Conservation (phyloP, 2,888 invertebrate species). For the Dysmachus trigonus region DNA sequence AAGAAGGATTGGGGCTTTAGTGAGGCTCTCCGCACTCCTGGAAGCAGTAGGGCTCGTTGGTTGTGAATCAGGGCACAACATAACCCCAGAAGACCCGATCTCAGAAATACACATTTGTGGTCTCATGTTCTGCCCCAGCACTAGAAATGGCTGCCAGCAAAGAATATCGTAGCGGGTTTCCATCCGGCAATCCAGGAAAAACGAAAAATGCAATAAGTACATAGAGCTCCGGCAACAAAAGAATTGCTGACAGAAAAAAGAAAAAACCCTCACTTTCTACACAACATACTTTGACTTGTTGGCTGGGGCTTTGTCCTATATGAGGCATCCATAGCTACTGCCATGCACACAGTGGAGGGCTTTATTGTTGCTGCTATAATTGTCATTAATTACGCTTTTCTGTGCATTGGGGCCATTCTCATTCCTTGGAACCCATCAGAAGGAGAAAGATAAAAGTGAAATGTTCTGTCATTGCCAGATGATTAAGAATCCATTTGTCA, state of each 20-base stretch:
- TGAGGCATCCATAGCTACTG: not conserved
- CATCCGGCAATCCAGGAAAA: not conserved
- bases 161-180: not conserved
- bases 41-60: not conserved
- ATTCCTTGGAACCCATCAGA: not conserved
- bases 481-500: no score
- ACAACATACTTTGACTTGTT: not conserved
- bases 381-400: conserved; percentile 1
- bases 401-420: not conserved
- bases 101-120: not conserved
- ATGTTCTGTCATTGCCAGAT: not conserved
- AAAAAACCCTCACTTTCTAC: not conserved
- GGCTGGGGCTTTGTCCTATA: not conserved
- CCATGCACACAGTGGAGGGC: not conserved
- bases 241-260: not conserved
- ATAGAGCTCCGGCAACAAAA: not conserved
- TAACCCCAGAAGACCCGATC: not conserved
- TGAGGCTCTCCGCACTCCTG: not conserved
- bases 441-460: not conserved
- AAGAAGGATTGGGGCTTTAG: not conserved
- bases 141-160: not conserved
- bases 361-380: not conserved
- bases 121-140: not conserved
- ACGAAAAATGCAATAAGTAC: not conserved
- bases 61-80: not conserved